Conservation (phyloP, 2,113 vertebrate species). For the Nansenia antarctica region DNA sequence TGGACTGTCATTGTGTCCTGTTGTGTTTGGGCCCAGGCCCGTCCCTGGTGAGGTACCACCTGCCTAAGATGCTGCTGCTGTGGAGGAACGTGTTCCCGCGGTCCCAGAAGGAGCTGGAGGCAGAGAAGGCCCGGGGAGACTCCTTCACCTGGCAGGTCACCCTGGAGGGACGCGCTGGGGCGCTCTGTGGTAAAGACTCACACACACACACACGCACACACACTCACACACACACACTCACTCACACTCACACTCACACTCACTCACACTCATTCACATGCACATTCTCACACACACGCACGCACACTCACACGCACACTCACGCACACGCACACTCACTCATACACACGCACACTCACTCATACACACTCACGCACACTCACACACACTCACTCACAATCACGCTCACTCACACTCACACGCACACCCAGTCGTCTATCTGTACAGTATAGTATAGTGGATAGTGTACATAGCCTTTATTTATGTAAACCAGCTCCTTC, state of each 20-base stretch:
- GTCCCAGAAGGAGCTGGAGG: conserved; percentile 95
- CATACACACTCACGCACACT: no score
- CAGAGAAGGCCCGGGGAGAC: conserved; percentile 95
- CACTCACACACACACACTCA: conserved; percentile 1
- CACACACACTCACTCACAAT: no score
- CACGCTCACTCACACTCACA: no score
- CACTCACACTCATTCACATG: no score
- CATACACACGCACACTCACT: no score
- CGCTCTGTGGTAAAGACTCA: conserved; percentile 88
- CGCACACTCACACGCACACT: neutral
- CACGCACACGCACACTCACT: no score
- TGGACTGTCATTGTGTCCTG: neutral
- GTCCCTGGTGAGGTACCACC: conserved; percentile 94
- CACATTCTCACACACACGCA: no score
- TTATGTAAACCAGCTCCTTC: no score
- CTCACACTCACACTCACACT: neutral
- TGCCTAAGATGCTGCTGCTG: conserved; percentile 96
- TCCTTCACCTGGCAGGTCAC: conserved; percentile 98
- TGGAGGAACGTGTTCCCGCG: conserved; percentile 98
- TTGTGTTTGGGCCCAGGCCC: conserved; percentile 77
- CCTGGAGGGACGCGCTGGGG: conserved; percentile 94
- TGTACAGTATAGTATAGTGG: no score
- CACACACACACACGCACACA: neutral
- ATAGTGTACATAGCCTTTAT: no score
- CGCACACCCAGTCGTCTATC: no score